Evolutionary conservation across 2,113 vertebrate species (phyloP).

Genomic region (Zingel zingel): DNA sequence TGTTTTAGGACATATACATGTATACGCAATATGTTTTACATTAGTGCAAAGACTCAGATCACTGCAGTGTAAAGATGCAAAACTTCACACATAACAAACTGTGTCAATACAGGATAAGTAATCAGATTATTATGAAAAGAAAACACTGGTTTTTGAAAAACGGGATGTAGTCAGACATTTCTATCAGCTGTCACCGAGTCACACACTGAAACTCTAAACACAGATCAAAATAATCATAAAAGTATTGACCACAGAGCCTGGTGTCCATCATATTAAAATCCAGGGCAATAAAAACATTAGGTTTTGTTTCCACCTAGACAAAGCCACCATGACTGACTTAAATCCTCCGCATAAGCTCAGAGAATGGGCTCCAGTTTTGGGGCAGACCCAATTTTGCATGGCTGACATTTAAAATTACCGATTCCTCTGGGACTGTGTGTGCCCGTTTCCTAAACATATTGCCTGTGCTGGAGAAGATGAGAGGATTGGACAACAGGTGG

Average conservation of each 20-base stretch:
- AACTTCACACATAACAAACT: no score
- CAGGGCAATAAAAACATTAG: background rate
- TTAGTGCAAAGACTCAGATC: no score
- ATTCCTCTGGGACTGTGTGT: constrained; percentile 30
- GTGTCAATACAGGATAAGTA: no score
- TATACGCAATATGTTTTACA: no score
- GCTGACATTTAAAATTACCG: constrained; percentile 73
- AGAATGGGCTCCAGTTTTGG: constrained; percentile 23
- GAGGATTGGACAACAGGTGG: constrained; percentile 36
- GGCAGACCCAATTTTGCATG: constrained; percentile 41
- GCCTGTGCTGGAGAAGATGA: constrained; percentile 26
- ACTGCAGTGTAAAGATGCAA: no score
- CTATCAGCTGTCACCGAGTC: background rate
- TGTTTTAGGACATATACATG: no score
- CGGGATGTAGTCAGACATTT: background rate
- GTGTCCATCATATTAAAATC: background rate
- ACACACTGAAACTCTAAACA: background rate
- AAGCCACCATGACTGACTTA: constrained; percentile 4
- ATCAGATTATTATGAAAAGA: no score
- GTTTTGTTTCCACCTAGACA: background rate
- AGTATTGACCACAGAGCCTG: background rate
- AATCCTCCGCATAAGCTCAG: background rate
- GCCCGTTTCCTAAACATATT: background rate
- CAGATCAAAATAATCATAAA: background rate
- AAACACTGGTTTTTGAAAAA: background rate